Percentiles rank a stretch among this genome's conserved stretches.
Evolutionary conservation across 2,113 vertebrate species (phyloP).

Genomic region (Bubo scandiacus): DNA sequence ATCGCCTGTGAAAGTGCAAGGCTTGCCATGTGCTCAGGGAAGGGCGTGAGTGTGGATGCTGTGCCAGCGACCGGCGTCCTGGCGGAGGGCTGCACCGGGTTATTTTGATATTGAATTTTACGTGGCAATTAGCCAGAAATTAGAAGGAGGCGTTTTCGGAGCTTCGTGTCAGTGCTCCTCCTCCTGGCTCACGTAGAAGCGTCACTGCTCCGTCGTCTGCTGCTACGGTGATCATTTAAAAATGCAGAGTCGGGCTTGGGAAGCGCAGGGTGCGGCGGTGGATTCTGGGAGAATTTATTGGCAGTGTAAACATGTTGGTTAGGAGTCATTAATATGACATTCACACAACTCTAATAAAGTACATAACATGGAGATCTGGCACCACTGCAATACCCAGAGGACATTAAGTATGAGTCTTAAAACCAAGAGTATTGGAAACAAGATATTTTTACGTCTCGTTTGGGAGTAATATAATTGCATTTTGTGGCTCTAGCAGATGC

Average conservation of each 20-base stretch:
- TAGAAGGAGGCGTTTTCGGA: neutral
- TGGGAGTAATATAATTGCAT: conserved; percentile 87
- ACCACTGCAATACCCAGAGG: conserved; percentile 75
- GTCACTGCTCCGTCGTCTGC: too few species aligned
- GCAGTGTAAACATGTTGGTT: conserved; percentile 75
- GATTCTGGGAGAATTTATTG: conserved; percentile 71
- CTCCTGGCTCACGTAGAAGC: neutral
- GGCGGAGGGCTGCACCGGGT: neutral
- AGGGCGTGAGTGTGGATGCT: fast-evolving
- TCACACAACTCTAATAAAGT: conserved; percentile 79
- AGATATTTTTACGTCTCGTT: conserved; percentile 91
- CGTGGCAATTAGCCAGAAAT: neutral
- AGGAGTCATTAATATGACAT: conserved; percentile 78
- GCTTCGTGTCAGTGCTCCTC: fast-evolving
- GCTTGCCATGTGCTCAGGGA: neutral
- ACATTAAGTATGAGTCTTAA: conserved; percentile 86
- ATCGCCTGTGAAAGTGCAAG: neutral
- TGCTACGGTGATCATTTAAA: neutral
- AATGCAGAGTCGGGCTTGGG: neutral
- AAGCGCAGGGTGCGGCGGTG: conserved; percentile 4
- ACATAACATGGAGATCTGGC: conserved; percentile 72
- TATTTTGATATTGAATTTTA: neutral
- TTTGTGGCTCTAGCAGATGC: conserved; percentile 89
- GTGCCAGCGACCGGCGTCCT: fast-evolving
- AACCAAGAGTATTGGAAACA: conserved; percentile 86